Conservation (phyloP, 2,888 invertebrate genomes). For the Erebia epiphron region DNA sequence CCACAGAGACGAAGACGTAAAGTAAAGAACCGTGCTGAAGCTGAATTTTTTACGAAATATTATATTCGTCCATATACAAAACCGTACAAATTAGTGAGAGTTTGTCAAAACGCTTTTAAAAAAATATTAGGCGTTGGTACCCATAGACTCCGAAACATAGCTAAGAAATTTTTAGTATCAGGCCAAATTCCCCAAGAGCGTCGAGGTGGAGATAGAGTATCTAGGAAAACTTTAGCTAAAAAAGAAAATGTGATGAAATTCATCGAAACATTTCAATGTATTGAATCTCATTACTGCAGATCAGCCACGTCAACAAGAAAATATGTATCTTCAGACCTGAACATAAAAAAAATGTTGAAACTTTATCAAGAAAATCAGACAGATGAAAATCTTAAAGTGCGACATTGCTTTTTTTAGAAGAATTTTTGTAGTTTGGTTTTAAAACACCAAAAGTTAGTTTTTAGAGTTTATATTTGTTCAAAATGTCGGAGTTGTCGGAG, state of each 20-base stretch:
- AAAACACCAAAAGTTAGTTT: no score
- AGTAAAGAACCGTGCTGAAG: conserved; percentile 28
- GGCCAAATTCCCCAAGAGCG: conserved; percentile 39
- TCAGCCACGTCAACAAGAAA: conserved; percentile 31
- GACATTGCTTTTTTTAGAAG: conserved; percentile 31
- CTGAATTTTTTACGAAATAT: conserved; percentile 25
- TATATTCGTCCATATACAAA: conserved; percentile 35
- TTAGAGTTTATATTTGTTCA: conserved; percentile 28
- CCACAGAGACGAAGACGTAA: conserved; percentile 35
- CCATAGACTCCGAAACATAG: conserved; percentile 38
- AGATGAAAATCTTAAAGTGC: conserved; percentile 34
- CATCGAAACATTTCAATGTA: conserved; percentile 27
- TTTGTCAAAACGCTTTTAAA: conserved; percentile 41
- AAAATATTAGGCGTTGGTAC: conserved; percentile 33
- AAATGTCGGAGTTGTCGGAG: conserved; percentile 28
- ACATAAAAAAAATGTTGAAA: conserved; percentile 34
- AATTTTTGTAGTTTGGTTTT: conserved; percentile 28
- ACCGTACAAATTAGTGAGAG: conserved; percentile 38
- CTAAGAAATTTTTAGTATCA: conserved; percentile 39
- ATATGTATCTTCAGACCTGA: conserved; percentile 33
- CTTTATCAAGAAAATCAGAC: conserved; percentile 34
- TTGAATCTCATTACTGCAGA: conserved; percentile 34
- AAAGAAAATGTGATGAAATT: conserved; percentile 35
- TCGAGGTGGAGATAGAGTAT: conserved; percentile 35
- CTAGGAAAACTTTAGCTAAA: conserved; percentile 31